phyloP scores from a whole-genome alignment of 92 coral and sea anemone genomes.

The Porites divaricata region DNA sequence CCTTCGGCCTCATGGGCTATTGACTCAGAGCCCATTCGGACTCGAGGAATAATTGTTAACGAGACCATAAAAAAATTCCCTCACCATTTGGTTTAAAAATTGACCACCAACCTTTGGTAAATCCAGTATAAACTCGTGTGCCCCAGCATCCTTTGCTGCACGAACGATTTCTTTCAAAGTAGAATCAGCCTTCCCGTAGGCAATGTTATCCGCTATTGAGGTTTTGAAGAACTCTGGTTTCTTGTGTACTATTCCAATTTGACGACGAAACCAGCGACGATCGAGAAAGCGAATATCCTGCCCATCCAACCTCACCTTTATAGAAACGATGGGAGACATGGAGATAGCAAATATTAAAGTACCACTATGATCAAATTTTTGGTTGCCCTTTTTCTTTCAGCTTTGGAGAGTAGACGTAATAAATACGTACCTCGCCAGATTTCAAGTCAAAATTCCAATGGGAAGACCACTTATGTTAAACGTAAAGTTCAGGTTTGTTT shows the following conservation, averaged over 20 bases:
- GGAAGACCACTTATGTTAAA: too few species aligned
- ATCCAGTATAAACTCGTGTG: slow-evolving; percentile 68
- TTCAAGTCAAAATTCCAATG: too few species aligned
- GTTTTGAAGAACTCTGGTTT: slow-evolving; percentile 79
- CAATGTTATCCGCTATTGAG: slow-evolving; percentile 80
- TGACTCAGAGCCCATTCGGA: too few species aligned
- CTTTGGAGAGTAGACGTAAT: too few species aligned
- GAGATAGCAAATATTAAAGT: background rate
- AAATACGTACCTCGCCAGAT: too few species aligned
- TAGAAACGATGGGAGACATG: background rate
- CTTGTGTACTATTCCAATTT: slow-evolving; percentile 76
- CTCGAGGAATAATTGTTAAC: too few species aligned
- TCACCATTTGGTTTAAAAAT: background rate
- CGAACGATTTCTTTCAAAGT: slow-evolving; percentile 64
- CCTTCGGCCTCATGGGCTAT: too few species aligned
- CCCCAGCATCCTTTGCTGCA: slow-evolving; percentile 82
- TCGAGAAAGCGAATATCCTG: slow-evolving; percentile 67
- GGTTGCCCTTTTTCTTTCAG: too few species aligned
- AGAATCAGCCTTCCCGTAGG: slow-evolving; percentile 64
- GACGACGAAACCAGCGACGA: slow-evolving; percentile 76
- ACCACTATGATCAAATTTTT: too few species aligned
- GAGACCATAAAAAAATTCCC: background rate
- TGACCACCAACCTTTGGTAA: slow-evolving; percentile 65
- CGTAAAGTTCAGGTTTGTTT: too few species aligned
- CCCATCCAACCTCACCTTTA: slow-evolving; percentile 74